phyloP scores from a whole-genome alignment of 2,113 vertebrate genomes.

The Carollia perspicillata region DNA sequence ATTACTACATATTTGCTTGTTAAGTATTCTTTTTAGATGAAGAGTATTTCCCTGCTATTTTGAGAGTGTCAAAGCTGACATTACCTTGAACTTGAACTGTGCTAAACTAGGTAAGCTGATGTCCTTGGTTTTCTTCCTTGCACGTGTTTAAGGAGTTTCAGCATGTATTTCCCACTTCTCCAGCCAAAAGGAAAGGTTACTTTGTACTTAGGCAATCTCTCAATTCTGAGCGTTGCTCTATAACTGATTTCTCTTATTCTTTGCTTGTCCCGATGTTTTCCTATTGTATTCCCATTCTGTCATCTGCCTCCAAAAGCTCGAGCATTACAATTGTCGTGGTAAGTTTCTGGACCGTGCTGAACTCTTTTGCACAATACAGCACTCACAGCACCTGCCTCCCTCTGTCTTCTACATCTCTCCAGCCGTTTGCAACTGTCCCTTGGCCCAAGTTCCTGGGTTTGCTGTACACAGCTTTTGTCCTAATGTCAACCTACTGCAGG shows the following conservation, averaged over 20 bases:
- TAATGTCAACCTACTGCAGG: neutral
- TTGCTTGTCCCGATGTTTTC: constrained; percentile 47
- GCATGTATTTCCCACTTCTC: constrained; percentile 15
- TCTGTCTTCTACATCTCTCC: neutral
- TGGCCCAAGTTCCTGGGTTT: neutral
- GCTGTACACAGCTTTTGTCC: neutral
- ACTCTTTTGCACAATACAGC: neutral
- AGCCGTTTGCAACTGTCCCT: neutral
- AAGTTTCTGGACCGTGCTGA: neutral
- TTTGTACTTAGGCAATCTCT: neutral
- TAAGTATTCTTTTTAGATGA: constrained; percentile 6
- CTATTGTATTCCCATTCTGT: neutral
- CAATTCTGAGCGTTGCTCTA: neutral
- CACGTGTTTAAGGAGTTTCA: neutral
- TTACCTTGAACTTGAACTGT: constrained; percentile 52
- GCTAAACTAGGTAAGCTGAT: neutral
- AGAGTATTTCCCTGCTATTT: constrained; percentile 2
- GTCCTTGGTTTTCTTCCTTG: constrained; percentile 17
- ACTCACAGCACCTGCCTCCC: neutral
- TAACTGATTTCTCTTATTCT: neutral
- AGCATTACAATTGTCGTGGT: neutral
- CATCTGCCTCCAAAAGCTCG: constrained; percentile 15
- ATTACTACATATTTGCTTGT: neutral
- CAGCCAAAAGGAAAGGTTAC: neutral
- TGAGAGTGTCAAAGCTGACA: neutral